phyloP scores from a whole-genome alignment of 2,113 vertebrate species.

The Galbula dea region DNA sequence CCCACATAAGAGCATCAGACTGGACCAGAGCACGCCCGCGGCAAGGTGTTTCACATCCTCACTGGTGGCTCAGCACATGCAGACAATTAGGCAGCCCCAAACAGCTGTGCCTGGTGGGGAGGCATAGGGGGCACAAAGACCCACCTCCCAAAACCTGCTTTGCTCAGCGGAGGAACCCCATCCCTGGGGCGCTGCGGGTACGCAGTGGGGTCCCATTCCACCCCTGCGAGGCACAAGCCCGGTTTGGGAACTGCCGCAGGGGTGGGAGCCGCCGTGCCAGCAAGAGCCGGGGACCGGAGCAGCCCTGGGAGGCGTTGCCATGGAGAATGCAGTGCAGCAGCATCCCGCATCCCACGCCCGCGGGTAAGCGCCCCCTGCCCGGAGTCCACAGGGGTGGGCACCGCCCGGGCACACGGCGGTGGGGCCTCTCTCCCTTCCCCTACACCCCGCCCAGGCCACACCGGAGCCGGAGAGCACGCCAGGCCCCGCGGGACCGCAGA shows the following conservation, averaged over 20 bases:
- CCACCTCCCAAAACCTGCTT: background rate
- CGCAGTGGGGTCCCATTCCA: background rate
- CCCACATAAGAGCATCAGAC: background rate
- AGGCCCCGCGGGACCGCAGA: background rate
- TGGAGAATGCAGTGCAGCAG: slow-evolving; percentile 40
- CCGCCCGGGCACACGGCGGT: background rate
- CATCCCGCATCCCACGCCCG: slow-evolving; percentile 38
- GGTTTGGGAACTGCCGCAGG: background rate
- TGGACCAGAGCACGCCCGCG: background rate
- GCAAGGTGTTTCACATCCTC: background rate
- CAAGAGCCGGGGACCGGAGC: slow-evolving; percentile 1
- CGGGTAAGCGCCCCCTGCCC: slow-evolving; percentile 24
- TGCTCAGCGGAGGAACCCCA: background rate
- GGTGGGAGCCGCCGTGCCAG: slow-evolving; percentile 1
- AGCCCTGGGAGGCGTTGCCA: slow-evolving; percentile 39
- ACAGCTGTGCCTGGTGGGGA: background rate
- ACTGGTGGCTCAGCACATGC: rapidly evolving
- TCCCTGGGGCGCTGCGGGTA: background rate
- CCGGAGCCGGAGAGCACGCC: background rate
- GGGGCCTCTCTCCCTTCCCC: background rate
- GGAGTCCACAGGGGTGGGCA: background rate
- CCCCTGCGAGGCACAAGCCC: background rate
- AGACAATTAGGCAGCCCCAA: background rate
- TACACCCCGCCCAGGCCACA: background rate
- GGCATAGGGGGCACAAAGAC: background rate